Evolutionary conservation across 2,797 vertebrate species (phyloP).

Genomic region (Pipistrellus pygmaeus): DNA sequence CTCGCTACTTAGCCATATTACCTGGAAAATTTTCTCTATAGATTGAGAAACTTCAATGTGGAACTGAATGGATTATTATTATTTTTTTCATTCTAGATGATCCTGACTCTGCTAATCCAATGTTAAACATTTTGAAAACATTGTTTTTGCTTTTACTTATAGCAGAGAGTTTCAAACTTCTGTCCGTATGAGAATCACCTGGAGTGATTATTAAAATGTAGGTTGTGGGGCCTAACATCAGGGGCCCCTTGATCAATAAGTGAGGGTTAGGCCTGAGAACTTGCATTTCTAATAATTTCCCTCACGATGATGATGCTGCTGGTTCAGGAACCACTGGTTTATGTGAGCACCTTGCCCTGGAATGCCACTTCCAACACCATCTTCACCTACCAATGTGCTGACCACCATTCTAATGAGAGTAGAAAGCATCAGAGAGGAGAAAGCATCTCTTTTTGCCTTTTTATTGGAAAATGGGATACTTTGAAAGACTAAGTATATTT

Average conservation of each 20-base stretch:
- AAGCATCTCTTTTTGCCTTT: background rate
- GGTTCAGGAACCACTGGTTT: background rate
- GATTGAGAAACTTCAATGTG: background rate
- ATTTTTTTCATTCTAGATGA: background rate
- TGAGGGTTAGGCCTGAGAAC: background rate
- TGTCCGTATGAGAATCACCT: background rate
- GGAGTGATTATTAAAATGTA: background rate
- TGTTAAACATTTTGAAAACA: background rate
- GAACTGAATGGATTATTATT: too few species aligned
- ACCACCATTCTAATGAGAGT: background rate
- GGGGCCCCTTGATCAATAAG: background rate
- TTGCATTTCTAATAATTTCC: background rate
- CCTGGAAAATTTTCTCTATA: background rate
- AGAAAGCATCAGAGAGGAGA: background rate
- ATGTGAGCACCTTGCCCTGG: background rate
- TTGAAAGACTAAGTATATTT: background rate
- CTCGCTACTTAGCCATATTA: background rate
- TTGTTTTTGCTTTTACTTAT: background rate
- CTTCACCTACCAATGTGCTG: background rate
- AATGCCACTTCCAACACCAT: too few species aligned
- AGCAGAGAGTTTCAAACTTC: background rate
- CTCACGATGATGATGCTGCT: background rate
- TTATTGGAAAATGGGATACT: background rate
- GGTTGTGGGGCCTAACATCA: background rate
- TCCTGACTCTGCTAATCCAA: background rate